These are phyloP conservation scores for Oryzias sinensis DNA, from an alignment of 2,797 vertebrate species.

Conservation along the genomic window DNA sequence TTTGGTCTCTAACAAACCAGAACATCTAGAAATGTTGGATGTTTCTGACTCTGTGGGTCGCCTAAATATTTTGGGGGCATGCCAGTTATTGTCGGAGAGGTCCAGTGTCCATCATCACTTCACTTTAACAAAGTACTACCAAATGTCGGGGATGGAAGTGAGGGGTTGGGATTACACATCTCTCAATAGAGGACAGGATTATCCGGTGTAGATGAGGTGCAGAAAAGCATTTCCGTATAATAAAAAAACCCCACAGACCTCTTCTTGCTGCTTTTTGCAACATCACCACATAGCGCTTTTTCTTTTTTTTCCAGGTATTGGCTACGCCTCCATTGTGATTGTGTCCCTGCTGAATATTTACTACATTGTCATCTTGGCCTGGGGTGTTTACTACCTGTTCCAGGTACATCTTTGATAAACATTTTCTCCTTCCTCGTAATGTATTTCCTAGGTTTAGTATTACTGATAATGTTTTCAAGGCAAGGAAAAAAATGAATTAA, in stretches of 20 bases:
- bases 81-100: too few species aligned
- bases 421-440: too few species aligned
- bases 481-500: neutral
- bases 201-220: neutral
- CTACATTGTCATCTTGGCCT: constrained; percentile 98
- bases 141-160: neutral
- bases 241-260: neutral
- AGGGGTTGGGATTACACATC: neutral
- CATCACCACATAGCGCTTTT: too few species aligned
- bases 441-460: neutral
- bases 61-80: too few species aligned
- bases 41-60: too few species aligned
- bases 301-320: constrained; percentile 84
- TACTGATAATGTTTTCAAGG: neutral
- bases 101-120: too few species aligned
- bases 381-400: constrained; percentile 96
- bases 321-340: constrained; percentile 96
- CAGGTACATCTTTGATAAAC: constrained; percentile 62
- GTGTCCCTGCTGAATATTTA: constrained; percentile 97
- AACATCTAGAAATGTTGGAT: neutral
- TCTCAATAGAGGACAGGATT: neutral
- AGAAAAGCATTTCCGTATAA: neutral
- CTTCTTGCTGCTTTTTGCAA: neutral
- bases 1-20: neutral
- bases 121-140: neutral